Base-by-base conservation (phyloP, 2,113 vertebrate genomes). In the Leiothrix lutea region DNA sequence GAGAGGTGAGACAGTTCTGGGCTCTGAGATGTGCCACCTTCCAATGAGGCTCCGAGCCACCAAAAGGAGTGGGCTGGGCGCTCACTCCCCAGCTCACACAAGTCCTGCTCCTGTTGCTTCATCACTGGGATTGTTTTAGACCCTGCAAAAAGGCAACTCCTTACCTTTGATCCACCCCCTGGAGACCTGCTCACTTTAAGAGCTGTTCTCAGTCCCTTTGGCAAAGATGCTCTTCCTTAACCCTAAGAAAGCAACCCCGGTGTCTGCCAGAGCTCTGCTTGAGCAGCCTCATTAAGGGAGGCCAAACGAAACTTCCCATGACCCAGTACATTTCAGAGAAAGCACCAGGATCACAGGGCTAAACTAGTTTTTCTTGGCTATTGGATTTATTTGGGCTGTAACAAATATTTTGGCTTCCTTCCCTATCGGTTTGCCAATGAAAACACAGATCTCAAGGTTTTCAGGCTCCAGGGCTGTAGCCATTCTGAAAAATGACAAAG, bases 281-380 rank as follows among this genome's bases (percentile, higher is more conserved):
- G 72, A 87, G 88, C 70, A 74, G 73, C 29, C 38, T 70, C 94
- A 61, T 26, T 80, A 56, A 72, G 51, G 56, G 51, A 93, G 82
- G 90, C 86, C 89, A 96, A 94, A 96, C 0, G 93, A 90, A 84
- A 95, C 89, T 92, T 94, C 95, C 91, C 95, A 70, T 81, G 95
- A 96, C 97, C 95, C 73, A 54, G 87, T 18, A 64, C 56, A 88
- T 94, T 93, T 91, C 60, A 94, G 95, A 95, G 92, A 94, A 95
- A 96, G 94, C 88, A 91, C 29, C 77, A 75, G 71, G 81, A 95
- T 79, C 91, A 80, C 45, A 95, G 58, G 67, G 74, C 91, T 95
- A 71, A 80, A 93, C 85, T 47, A 67, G 74, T 94, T 98, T 96
- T 73, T 95, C 91, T 98, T 97, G 95, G 97, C 96, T 75, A 88